Evolutionary conservation across 2,888 invertebrate genomes (phyloP).

Genomic region (Biston stratarius): DNA sequence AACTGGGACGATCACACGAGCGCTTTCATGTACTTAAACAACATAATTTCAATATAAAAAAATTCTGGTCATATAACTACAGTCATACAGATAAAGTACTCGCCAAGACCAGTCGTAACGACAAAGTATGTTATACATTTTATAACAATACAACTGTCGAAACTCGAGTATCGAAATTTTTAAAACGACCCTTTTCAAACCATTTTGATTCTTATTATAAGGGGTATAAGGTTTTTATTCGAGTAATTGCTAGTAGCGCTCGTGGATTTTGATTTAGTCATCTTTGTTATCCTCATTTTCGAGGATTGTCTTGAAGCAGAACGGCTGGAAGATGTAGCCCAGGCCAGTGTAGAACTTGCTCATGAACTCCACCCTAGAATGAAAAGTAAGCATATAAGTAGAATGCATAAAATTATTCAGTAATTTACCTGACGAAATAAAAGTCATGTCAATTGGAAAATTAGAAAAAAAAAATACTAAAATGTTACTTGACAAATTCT

Average conservation of each 20-base stretch:
- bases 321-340: conserved; percentile 94
- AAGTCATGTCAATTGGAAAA: not conserved
- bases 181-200: not conserved
- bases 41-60: conserved; percentile 4
- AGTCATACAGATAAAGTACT: conserved; percentile 26
- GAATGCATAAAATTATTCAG: too few relatives aligned
- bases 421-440: not conserved
- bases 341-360: conserved; percentile 96
- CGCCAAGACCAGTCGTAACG: conserved; percentile 22
- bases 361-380: conserved; percentile 96
- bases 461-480: too few relatives aligned
- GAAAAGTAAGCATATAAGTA: conserved; percentile 17
- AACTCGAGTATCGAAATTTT: not conserved
- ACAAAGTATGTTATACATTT: conserved; percentile 33
- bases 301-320: conserved; percentile 93
- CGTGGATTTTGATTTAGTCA: conserved; percentile 58
- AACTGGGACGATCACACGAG: conserved; percentile 17
- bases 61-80: conserved; percentile 22
- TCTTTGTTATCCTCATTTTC: conserved; percentile 83
- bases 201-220: conserved; percentile 1
- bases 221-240: conserved; percentile 12
- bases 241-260: conserved; percentile 13
- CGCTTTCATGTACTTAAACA: conserved; percentile 6
- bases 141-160: conserved; percentile 32
- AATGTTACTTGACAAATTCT: too few relatives aligned